phyloP scores from a whole-genome alignment of 1,140 invertebrate species.

The Drosophila ogumai region DNA sequence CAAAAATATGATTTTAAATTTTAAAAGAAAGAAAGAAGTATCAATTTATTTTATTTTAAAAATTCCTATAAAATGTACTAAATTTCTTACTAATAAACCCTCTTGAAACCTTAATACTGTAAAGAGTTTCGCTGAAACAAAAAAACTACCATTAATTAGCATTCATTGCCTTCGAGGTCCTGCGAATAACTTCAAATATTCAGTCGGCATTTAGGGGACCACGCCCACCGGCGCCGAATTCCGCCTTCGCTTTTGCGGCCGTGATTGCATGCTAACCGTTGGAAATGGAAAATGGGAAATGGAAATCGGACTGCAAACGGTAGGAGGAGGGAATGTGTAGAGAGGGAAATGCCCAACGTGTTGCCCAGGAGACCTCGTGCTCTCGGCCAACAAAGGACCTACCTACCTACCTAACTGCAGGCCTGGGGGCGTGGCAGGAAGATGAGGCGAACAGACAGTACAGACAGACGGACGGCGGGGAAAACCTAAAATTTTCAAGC shows the following conservation, averaged over 20 bases:
- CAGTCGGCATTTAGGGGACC: constrained; percentile 24
- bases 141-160: constrained; percentile 20
- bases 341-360: constrained; percentile 40
- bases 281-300: constrained; percentile 31
- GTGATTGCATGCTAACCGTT: constrained; percentile 38
- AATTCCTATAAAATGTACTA: no score
- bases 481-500: constrained; percentile 70
- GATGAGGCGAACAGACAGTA: constrained; percentile 8
- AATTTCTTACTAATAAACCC: no score
- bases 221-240: constrained; percentile 17
- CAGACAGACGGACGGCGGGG: not conserved
- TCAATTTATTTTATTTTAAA: no score
- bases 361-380: constrained; percentile 35
- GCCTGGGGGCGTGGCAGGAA: constrained; percentile 16
- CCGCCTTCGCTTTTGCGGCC: constrained; percentile 11
- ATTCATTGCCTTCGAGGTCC: not conserved
- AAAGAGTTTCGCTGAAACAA: not conserved
- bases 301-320: constrained; percentile 14
- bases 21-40: no score
- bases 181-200: constrained; percentile 23
- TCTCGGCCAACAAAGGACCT: constrained; percentile 23
- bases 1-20: no score
- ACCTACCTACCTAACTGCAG: not conserved
- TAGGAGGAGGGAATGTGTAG: not conserved
- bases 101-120: no score